These are phyloP conservation scores for Hylaeus volcanicus DNA, from an alignment of 1,140 invertebrate species.

Conservation along the genomic window DNA sequence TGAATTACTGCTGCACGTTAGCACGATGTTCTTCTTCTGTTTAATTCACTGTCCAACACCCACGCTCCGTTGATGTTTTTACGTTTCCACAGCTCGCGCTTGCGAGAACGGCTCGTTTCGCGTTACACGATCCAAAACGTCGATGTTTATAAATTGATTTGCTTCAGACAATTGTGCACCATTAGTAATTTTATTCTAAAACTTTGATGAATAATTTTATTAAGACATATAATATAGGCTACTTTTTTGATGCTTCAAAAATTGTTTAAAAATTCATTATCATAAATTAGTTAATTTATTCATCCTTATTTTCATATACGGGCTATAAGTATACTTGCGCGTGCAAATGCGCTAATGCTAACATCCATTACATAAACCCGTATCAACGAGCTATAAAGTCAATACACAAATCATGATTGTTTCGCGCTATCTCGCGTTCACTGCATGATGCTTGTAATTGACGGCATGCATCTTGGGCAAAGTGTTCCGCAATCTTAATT, in stretches of 20 bases:
- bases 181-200: too few species aligned
- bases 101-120: not conserved
- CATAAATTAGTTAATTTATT: not conserved
- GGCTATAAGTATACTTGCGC: slow-evolving; percentile 3
- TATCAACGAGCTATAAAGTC: slow-evolving; percentile 20
- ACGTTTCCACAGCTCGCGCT: not conserved
- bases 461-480: slow-evolving; percentile 25
- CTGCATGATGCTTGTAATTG: slow-evolving; percentile 27
- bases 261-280: not conserved
- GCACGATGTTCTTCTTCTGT: not conserved
- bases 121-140: not conserved
- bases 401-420: slow-evolving; percentile 37
- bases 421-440: slow-evolving; percentile 21
- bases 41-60: slow-evolving; percentile 24
- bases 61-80: slow-evolving; percentile 30
- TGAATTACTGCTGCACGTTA: not conserved
- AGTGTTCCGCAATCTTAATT: slow-evolving; percentile 29
- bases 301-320: not conserved
- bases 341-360: slow-evolving; percentile 13
- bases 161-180: too few species aligned
- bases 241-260: not conserved
- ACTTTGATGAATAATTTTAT: too few species aligned
- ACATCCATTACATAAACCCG: slow-evolving; percentile 42
- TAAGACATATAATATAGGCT: too few species aligned
- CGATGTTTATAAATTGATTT: not conserved